phyloP scores from a whole-genome alignment of 1,140 invertebrate species.

The Probaryconus sp. region DNA sequence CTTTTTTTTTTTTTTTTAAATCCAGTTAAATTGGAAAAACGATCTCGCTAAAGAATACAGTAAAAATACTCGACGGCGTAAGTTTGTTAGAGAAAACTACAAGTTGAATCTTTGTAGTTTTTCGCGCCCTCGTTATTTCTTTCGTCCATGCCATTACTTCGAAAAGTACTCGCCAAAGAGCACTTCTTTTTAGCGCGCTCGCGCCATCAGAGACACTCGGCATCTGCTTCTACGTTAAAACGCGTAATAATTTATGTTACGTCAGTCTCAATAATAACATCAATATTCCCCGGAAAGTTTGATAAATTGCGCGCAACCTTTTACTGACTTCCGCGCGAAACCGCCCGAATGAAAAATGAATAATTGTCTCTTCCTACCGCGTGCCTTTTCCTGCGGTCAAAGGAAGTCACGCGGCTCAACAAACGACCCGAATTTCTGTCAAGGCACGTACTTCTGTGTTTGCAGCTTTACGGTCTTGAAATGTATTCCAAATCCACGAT shows the following conservation, averaged over 20 bases:
- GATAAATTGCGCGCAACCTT: slow-evolving; percentile 38
- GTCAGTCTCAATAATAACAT: slow-evolving; percentile 48
- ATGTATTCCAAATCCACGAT: neutral
- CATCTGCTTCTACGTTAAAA: slow-evolving; percentile 27
- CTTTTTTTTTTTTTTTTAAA: slow-evolving; percentile 10
- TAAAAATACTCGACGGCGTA: slow-evolving; percentile 22
- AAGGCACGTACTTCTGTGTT: slow-evolving; percentile 11
- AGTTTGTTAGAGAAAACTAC: slow-evolving; percentile 36
- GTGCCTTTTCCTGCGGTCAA: slow-evolving; percentile 27
- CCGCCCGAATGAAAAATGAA: slow-evolving; percentile 51
- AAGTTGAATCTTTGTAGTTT: slow-evolving; percentile 51
- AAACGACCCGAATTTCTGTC: slow-evolving; percentile 27
- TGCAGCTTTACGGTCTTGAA: slow-evolving; percentile 6
- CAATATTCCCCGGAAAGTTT: slow-evolving; percentile 50
- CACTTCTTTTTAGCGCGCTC: slow-evolving; percentile 23
- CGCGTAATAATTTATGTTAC: slow-evolving; percentile 40
- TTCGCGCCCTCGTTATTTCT: slow-evolving; percentile 51
- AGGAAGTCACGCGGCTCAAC: slow-evolving; percentile 24
- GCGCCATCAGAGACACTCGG: slow-evolving; percentile 1
- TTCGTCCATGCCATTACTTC: slow-evolving; percentile 36
- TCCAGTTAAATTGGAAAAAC: slow-evolving; percentile 26
- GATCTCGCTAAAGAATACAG: slow-evolving; percentile 23
- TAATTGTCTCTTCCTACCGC: slow-evolving; percentile 23
- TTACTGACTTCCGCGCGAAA: slow-evolving; percentile 12
- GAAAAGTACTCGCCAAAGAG: slow-evolving; percentile 40